A percentile compares a stretch with the other conserved stretches of the same genome.
Evolutionary conservation across 2,797 vertebrate species (phyloP).

Genomic region (Myotis daubentonii): DNA sequence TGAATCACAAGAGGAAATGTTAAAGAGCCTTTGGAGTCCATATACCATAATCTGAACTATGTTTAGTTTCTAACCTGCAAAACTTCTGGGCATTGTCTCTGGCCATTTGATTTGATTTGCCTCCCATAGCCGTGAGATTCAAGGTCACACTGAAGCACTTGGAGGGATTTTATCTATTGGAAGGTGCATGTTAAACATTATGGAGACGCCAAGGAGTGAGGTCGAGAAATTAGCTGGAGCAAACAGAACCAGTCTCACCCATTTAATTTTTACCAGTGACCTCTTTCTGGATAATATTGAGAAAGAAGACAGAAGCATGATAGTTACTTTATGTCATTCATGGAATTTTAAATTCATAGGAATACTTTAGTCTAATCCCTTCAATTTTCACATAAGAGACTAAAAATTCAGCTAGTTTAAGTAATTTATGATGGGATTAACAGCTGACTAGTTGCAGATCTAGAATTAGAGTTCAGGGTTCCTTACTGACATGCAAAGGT

Average conservation of each 20-base stretch:
- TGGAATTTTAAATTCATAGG: slow-evolving; percentile 36
- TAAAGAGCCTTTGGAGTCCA: background rate
- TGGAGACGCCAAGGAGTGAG: background rate
- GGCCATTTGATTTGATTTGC: slow-evolving; percentile 10
- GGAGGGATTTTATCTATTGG: background rate
- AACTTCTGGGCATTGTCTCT: background rate
- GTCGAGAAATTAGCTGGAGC: background rate
- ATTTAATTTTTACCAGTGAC: background rate
- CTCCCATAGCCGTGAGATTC: background rate
- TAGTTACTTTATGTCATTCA: slow-evolving; percentile 15
- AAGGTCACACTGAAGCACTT: background rate
- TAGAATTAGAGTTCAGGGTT: background rate
- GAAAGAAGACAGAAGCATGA: background rate
- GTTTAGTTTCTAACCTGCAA: background rate
- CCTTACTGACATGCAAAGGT: background rate
- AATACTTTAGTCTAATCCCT: slow-evolving; percentile 50
- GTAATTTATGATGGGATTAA: slow-evolving; percentile 37
- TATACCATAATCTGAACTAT: background rate
- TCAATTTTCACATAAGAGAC: background rate
- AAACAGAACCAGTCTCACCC: background rate
- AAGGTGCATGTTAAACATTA: background rate
- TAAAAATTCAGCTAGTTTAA: slow-evolving; percentile 1
- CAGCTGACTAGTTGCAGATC: slow-evolving; percentile 2
- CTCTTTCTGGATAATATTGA: slow-evolving; percentile 26
- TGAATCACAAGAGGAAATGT: background rate